Percentiles rank a stretch among this genome's conserved stretches.
These are phyloP conservation scores for Pipra filicauda DNA, from an alignment of 2,113 vertebrate species.

Conservation along the genomic window DNA sequence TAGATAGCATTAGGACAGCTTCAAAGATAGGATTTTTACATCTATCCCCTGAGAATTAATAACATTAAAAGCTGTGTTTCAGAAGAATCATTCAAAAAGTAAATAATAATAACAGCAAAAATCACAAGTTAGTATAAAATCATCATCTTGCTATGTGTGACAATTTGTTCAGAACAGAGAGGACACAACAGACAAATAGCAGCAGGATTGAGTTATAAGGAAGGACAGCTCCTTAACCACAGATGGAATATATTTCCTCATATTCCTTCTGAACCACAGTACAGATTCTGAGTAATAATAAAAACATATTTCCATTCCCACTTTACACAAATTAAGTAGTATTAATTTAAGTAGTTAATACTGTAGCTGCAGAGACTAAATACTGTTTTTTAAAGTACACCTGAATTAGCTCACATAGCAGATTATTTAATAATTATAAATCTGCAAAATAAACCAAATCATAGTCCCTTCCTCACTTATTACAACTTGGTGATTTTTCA, in stretches of 20 bases:
- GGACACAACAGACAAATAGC: conserved; percentile 66
- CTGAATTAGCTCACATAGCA: background rate
- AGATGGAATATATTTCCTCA: conserved; percentile 72
- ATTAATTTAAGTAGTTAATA: background rate
- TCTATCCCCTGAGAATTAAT: background rate
- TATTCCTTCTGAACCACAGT: conserved; percentile 51
- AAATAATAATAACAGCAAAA: conserved; percentile 55
- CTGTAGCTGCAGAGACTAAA: background rate
- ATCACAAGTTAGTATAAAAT: conserved; percentile 58
- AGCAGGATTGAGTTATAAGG: conserved; percentile 73
- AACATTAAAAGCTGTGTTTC: conserved; percentile 11
- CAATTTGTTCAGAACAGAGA: conserved; percentile 72
- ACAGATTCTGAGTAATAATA: conserved; percentile 33
- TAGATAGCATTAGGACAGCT: background rate
- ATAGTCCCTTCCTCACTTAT: background rate
- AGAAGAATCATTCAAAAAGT: conserved; percentile 30
- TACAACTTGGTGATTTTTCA: background rate
- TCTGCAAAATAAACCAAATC: background rate
- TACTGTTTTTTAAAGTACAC: background rate
- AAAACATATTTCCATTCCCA: conserved; percentile 17
- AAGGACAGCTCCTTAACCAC: conserved; percentile 67
- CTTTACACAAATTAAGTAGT: background rate
- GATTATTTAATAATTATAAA: background rate
- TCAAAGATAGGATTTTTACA: conserved; percentile 20
- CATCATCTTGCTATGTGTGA: conserved; percentile 67